Percentiles rank a stretch among this genome's conserved stretches.
phyloP scores from a whole-genome alignment of 2,888 invertebrate genomes.

The Agonum fuliginosum region DNA sequence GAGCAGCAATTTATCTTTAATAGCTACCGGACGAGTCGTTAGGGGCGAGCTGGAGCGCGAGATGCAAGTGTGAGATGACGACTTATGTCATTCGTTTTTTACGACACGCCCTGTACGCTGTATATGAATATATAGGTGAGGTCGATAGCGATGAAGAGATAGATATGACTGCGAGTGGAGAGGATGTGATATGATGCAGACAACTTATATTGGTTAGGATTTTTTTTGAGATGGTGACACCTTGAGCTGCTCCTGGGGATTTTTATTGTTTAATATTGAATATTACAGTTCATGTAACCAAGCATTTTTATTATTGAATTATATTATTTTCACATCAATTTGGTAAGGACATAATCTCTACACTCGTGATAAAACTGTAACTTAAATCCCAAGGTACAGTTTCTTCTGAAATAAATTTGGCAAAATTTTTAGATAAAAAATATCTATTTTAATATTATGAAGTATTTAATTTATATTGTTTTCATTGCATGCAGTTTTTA shows the following conservation, averaged over 20 bases:
- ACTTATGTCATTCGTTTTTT: slow-evolving; percentile 29
- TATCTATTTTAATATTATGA: no score
- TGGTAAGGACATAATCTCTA: no score
- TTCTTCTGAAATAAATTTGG: no score
- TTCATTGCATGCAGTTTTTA: no score
- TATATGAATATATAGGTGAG: slow-evolving; percentile 1
- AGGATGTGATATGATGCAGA: background rate
- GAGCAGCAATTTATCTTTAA: slow-evolving; percentile 56
- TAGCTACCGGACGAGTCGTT: slow-evolving; percentile 46
- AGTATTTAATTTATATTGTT: no score
- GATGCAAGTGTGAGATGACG: slow-evolving; percentile 39
- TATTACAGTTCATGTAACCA: background rate
- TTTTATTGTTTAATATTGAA: background rate
- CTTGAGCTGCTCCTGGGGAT: no score
- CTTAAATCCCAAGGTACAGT: no score
- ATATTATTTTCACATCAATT: no score
- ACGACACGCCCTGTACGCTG: slow-evolving; percentile 44
- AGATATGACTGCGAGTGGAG: slow-evolving; percentile 12
- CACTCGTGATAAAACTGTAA: no score
- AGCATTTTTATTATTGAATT: no score
- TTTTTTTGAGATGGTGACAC: background rate
- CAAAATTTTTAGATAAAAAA: no score
- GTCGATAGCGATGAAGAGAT: slow-evolving; percentile 27
- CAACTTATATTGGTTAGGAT: no score
- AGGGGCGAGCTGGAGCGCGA: slow-evolving; percentile 9